Conservation (phyloP, 2,888 invertebrate species). For the Emmelina monodactyla region DNA sequence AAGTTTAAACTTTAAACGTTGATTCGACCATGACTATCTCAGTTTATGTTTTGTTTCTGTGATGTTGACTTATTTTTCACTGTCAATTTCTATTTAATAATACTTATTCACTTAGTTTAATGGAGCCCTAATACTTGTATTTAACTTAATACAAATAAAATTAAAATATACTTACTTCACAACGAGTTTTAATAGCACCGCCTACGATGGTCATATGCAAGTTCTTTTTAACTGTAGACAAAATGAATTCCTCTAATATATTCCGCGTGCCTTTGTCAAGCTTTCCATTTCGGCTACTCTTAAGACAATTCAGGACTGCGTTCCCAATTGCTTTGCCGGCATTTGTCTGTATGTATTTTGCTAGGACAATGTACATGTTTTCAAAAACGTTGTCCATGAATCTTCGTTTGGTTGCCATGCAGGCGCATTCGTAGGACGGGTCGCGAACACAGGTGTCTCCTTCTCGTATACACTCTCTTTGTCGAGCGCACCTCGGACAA, state of each 20-base stretch:
- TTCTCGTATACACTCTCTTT: constrained; percentile 29
- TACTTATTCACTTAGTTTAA: no score
- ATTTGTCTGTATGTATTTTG: constrained; percentile 28
- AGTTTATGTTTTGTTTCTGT: no score
- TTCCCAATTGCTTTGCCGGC: constrained; percentile 40
- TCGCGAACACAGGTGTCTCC: constrained; percentile 30
- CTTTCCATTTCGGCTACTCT: constrained; percentile 44
- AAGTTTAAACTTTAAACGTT: no score
- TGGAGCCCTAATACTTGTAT: no score
- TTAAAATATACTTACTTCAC: constrained; percentile 31
- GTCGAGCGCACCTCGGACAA: constrained; percentile 37
- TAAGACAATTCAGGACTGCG: constrained; percentile 31
- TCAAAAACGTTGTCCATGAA: constrained; percentile 52
- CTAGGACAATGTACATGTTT: constrained; percentile 48
- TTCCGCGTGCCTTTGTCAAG: constrained; percentile 32
- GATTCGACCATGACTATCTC: no score
- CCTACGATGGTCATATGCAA: constrained; percentile 49
- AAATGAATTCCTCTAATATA: constrained; percentile 39
- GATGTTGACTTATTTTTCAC: no score
- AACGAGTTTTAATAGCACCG: constrained; percentile 54
- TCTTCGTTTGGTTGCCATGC: constrained; percentile 36
- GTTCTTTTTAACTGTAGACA: constrained; percentile 40
- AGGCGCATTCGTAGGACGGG: constrained; percentile 35
- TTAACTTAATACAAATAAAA: constrained; percentile 1
- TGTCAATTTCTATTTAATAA: no score